Conservation (phyloP, 2,797 vertebrate species). For the Numenius phaeopus region DNA sequence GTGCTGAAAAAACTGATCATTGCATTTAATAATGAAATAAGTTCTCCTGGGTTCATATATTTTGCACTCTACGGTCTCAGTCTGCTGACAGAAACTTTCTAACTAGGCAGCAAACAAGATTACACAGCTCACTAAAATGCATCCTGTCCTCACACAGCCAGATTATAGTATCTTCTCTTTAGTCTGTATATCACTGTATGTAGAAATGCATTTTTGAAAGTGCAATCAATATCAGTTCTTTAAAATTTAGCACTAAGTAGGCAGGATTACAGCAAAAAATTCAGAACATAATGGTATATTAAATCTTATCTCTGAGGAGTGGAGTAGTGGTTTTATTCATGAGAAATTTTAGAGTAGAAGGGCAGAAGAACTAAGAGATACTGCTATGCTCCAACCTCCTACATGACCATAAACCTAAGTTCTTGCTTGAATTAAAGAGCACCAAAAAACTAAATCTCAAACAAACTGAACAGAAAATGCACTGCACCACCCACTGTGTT, state of each 20-base stretch:
- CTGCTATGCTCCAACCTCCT: background rate
- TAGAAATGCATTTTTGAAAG: slow-evolving; percentile 23
- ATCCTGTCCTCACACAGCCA: background rate
- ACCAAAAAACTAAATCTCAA: background rate
- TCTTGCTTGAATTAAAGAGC: background rate
- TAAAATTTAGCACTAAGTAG: slow-evolving; percentile 19
- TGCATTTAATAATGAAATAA: background rate
- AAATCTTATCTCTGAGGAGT: background rate
- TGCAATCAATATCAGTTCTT: background rate
- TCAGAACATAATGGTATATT: background rate
- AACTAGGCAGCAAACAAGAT: background rate
- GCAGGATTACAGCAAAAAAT: background rate
- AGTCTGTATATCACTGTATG: background rate
- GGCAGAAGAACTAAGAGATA: background rate
- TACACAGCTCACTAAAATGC: background rate
- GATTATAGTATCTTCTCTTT: background rate
- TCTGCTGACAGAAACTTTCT: background rate
- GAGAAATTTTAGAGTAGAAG: background rate
- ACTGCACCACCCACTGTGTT: rapidly evolving
- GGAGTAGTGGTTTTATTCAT: background rate
- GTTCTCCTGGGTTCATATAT: background rate
- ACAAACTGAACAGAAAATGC: background rate
- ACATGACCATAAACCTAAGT: background rate
- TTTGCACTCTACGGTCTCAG: background rate
- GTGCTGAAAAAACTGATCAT: background rate